phyloP scores from a whole-genome alignment of 2,797 vertebrate species.

The Betta splendens region DNA sequence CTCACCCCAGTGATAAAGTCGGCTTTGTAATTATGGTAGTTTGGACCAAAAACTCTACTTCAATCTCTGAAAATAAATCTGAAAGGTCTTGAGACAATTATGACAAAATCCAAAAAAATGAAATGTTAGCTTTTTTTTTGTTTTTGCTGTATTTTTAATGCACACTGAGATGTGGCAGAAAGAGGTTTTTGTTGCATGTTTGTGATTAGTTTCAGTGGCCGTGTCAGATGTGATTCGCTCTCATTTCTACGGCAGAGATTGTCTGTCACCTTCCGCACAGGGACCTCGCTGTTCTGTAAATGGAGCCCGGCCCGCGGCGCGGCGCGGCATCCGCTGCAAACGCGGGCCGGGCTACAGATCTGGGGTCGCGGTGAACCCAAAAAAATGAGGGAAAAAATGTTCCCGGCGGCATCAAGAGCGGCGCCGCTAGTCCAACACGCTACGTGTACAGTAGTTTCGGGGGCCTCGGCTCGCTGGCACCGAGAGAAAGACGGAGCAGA shows the following conservation, averaged over 20 bases:
- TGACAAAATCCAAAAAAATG: too few relatives aligned
- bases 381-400: slow-evolving; percentile 42
- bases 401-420: slow-evolving; percentile 36
- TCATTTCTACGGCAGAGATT: slow-evolving; percentile 27
- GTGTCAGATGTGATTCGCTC: slow-evolving; percentile 26
- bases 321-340: slow-evolving; percentile 34
- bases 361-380: slow-evolving; percentile 5
- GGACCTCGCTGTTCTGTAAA: slow-evolving; percentile 51
- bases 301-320: slow-evolving; percentile 32
- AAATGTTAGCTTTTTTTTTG: too few relatives aligned
- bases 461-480: slow-evolving; percentile 32
- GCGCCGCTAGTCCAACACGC: slow-evolving; percentile 38
- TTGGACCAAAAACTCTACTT: too few relatives aligned
- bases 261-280: slow-evolving; percentile 37
- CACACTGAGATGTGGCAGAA: too few relatives aligned
- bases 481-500: slow-evolving; percentile 44
- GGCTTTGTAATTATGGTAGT: too few relatives aligned
- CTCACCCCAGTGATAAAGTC: too few relatives aligned
- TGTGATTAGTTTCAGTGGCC: slow-evolving; percentile 15
- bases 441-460: too few relatives aligned
- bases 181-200: too few relatives aligned
- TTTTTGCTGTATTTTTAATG: too few relatives aligned
- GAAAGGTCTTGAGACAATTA: too few relatives aligned
- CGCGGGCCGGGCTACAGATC: slow-evolving; percentile 1
- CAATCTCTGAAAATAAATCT: too few relatives aligned